These are phyloP conservation scores for Pollenia labialis DNA, from an alignment of 2,888 invertebrate species.

Conservation along the genomic window DNA sequence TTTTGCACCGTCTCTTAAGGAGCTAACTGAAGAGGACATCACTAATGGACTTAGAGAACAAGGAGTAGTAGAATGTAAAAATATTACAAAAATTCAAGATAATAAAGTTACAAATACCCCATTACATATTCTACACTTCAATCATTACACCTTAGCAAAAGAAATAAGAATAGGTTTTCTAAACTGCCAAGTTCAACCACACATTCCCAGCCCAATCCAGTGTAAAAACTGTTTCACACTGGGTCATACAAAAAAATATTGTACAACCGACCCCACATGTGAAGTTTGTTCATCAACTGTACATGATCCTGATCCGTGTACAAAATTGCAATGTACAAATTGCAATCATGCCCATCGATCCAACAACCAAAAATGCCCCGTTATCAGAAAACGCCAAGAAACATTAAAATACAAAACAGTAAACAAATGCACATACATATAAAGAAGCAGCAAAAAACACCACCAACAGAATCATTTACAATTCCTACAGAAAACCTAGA, in stretches of 20 bases:
- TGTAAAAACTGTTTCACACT: constrained; percentile 55
- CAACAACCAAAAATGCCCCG: constrained; percentile 44
- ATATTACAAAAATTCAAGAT: constrained; percentile 40
- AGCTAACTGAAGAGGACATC: constrained; percentile 1
- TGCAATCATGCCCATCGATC: constrained; percentile 33
- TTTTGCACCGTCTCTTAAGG: constrained; percentile 1
- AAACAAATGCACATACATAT: constrained; percentile 29
- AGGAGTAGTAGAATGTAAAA: constrained; percentile 18
- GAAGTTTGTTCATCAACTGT: constrained; percentile 31
- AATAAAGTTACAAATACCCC: constrained; percentile 32
- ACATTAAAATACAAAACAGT: constrained; percentile 44
- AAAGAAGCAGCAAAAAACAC: constrained; percentile 17
- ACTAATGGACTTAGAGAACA: constrained; percentile 11
- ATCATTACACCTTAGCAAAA: background rate
- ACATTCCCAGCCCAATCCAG: constrained; percentile 56
- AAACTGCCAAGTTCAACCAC: constrained; percentile 47
- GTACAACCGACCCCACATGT: constrained; percentile 19
- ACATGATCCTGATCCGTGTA: constrained; percentile 48
- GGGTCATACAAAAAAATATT: constrained; percentile 56
- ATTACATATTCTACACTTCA: constrained; percentile 23
- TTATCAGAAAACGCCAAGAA: constrained; percentile 37
- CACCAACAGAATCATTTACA: background rate
- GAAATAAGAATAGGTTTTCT: no score
- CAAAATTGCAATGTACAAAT: constrained; percentile 40
- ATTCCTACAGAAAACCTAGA: background rate